These are phyloP conservation scores for Stratiomys singularior DNA, from an alignment of 2,888 invertebrate genomes.

Conservation along the genomic window DNA sequence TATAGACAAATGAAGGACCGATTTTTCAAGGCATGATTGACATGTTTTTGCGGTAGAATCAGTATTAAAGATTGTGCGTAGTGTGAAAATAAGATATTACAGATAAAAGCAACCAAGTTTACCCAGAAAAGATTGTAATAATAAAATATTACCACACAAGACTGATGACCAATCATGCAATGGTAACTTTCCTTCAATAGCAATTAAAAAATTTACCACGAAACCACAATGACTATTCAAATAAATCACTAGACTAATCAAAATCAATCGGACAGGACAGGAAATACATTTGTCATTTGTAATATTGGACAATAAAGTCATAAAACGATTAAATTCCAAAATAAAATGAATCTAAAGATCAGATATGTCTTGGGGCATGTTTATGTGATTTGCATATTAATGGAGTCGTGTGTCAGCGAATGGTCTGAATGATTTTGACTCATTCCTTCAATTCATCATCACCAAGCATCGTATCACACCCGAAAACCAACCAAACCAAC, in stretches of 20 bases:
- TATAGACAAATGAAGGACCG: too few relatives aligned
- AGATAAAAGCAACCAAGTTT: too few relatives aligned
- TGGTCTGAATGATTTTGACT: not conserved
- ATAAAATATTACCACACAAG: too few relatives aligned
- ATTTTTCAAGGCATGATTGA: too few relatives aligned
- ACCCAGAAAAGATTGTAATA: too few relatives aligned
- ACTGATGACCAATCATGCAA: not conserved
- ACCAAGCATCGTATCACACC: not conserved
- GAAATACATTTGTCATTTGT: conserved; percentile 26
- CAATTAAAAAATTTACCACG: not conserved
- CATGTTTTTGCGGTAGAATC: too few relatives aligned
- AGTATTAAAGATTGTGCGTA: too few relatives aligned
- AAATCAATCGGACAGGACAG: conserved; percentile 15
- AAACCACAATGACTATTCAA: not conserved
- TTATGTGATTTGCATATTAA: conserved; percentile 32
- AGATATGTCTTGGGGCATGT: conserved; percentile 17
- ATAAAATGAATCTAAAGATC: conserved; percentile 19
- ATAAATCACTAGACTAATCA: not conserved
- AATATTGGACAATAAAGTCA: conserved; percentile 1
- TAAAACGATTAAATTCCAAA: conserved; percentile 21
- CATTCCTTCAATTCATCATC: conserved; percentile 25
- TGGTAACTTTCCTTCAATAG: not conserved
- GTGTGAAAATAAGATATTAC: too few relatives aligned
- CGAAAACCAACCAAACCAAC: not conserved
- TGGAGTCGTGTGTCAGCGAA: conserved; percentile 4